A percentile compares a stretch with the other conserved stretches of the same genome.
Conservation (phyloP, 2,113 vertebrate species). For the Beaufortia kweichowensis region DNA sequence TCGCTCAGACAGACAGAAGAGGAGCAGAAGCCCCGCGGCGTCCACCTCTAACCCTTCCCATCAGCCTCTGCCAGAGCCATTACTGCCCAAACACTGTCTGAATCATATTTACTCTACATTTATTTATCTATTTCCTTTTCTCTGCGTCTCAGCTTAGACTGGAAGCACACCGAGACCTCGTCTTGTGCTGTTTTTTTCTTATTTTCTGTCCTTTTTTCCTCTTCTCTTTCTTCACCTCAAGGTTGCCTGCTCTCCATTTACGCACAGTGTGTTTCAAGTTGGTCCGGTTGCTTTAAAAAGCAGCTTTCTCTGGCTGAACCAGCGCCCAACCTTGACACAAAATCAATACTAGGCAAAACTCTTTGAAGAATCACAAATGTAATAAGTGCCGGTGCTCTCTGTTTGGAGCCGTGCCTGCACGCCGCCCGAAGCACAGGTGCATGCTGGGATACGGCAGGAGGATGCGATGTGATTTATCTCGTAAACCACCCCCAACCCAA, state of each 20-base stretch:
- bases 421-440: conserved; percentile 42
- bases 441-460: conserved; percentile 42
- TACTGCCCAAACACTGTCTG: conserved; percentile 23
- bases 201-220: conserved; percentile 67
- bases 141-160: conserved; percentile 30
- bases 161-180: not conserved
- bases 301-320: conserved; percentile 77
- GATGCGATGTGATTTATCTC: conserved; percentile 32
- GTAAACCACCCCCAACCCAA: not conserved
- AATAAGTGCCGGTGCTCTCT: conserved; percentile 76
- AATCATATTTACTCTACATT: conserved; percentile 26
- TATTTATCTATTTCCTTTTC: conserved; percentile 38
- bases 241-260: conserved; percentile 76
- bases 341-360: conserved; percentile 83
- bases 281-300: conserved; percentile 79
- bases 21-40: conserved; percentile 4
- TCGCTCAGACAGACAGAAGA: conserved; percentile 21
- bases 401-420: conserved; percentile 56
- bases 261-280: conserved; percentile 73
- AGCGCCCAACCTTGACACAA: conserved; percentile 81
- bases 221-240: conserved; percentile 71
- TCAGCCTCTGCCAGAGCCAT: conserved; percentile 21
- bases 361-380: conserved; percentile 85
- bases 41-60: conserved; percentile 40
- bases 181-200: conserved; percentile 47